Conservation (phyloP, 2,113 vertebrate genomes). For the Mormyrus iriodes region DNA sequence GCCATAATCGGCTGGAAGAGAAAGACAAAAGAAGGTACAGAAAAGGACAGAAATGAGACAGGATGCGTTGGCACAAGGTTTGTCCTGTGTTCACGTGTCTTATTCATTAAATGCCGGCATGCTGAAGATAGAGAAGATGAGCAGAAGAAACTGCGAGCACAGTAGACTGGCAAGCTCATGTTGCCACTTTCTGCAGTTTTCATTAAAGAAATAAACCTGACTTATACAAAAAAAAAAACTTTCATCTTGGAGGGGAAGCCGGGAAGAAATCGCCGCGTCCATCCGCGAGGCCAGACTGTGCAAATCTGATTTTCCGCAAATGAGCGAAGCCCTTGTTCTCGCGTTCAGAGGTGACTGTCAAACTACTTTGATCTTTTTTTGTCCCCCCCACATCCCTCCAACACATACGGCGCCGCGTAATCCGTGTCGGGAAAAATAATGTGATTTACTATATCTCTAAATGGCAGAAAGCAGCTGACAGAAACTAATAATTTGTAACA, state of each 20-base stretch:
- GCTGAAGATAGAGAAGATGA: background rate
- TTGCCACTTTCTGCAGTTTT: background rate
- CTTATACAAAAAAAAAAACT: constrained; percentile 3
- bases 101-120: background rate
- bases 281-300: constrained; percentile 37
- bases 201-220: constrained; percentile 4
- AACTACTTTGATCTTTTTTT: constrained; percentile 61
- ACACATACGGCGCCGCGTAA: constrained; percentile 55
- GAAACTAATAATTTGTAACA: constrained; percentile 73
- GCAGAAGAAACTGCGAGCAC: background rate
- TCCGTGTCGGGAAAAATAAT: constrained; percentile 68
- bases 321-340: constrained; percentile 58
- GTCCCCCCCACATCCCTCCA: constrained; percentile 38
- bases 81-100: background rate
- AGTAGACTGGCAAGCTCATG: background rate
- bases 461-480: constrained; percentile 59
- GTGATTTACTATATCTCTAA: constrained; percentile 69
- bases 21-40: background rate
- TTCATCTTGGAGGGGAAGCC: constrained; percentile 33
- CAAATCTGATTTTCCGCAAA: constrained; percentile 77
- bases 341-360: constrained; percentile 56
- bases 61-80: background rate
- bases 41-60: background rate
- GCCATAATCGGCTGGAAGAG: background rate
- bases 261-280: constrained; percentile 29